phyloP scores from a whole-genome alignment of 2,888 invertebrate species.

The Oxyscelio sp. region DNA sequence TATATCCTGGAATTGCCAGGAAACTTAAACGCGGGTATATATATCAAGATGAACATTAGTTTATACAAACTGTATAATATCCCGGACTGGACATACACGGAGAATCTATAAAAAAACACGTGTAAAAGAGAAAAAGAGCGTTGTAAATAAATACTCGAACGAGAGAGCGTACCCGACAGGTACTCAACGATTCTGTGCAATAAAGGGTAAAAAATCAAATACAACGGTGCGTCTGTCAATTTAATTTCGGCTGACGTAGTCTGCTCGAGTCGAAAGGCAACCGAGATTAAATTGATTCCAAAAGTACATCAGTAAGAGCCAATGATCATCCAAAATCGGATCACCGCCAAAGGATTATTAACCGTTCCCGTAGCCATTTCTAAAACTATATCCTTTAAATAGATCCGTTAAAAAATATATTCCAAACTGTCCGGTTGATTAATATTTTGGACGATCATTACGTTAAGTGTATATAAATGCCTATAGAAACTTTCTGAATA shows the following conservation, averaged over 20 bases:
- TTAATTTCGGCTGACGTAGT: conserved; percentile 13
- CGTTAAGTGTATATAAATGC: conserved; percentile 23
- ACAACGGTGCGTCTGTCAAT: conserved; percentile 38
- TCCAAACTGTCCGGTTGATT: not conserved
- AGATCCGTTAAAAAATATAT: not conserved
- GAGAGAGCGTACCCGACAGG: not conserved
- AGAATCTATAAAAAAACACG: conserved; percentile 43
- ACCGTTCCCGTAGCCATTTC: conserved; percentile 38
- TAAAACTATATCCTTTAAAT: conserved; percentile 4
- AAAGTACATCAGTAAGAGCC: conserved; percentile 3
- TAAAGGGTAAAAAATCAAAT: conserved; percentile 16
- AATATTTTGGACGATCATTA: no score
- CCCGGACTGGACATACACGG: no score
- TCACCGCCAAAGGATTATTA: conserved; percentile 26
- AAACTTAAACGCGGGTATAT: no score
- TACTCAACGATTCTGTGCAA: conserved; percentile 30
- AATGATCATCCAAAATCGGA: not conserved
- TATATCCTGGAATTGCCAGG: no score
- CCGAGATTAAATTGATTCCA: conserved; percentile 36
- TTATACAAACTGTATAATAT: no score
- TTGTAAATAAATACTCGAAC: conserved; percentile 46
- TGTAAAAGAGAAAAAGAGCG: conserved; percentile 26
- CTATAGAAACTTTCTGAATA: conserved; percentile 29
- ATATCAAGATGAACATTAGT: no score
- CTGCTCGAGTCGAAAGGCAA: not conserved